These are phyloP conservation scores for Petrolisthes cinctipes DNA, from an alignment of 2,888 invertebrate genomes.

Conservation along the genomic window DNA sequence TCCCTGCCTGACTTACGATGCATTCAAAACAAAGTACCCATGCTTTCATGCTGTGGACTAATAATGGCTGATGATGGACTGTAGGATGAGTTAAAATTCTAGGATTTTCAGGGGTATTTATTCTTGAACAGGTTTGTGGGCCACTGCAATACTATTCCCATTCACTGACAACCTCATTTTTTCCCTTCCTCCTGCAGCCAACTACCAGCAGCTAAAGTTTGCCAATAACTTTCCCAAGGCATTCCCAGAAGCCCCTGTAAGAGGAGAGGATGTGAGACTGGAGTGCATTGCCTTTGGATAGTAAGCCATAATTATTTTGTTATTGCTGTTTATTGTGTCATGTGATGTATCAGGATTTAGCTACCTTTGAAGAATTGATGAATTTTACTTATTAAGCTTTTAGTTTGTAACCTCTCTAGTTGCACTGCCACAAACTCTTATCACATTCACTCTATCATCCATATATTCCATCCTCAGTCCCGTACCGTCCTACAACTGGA, in stretches of 20 bases:
- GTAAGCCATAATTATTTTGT: constrained; percentile 41
- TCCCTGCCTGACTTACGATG: too few relatives aligned
- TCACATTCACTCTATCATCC: too few relatives aligned
- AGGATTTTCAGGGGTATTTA: too few relatives aligned
- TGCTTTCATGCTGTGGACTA: too few relatives aligned
- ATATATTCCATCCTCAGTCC: constrained; percentile 73
- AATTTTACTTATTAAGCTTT: not conserved
- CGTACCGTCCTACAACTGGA: constrained; percentile 94
- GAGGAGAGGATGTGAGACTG: constrained; percentile 88
- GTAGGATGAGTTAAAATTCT: too few relatives aligned
- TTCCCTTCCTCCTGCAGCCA: constrained; percentile 74
- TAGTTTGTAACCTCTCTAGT: too few relatives aligned
- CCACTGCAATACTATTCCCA: too few relatives aligned
- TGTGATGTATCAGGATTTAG: not conserved
- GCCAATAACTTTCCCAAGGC: constrained; percentile 95
- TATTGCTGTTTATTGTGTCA: not conserved
- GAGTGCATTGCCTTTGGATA: constrained; percentile 98
- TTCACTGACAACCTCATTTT: too few relatives aligned
- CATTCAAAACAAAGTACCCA: too few relatives aligned
- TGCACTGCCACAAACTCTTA: too few relatives aligned
- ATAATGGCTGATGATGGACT: too few relatives aligned
- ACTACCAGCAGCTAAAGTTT: constrained; percentile 90
- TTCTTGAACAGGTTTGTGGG: too few relatives aligned
- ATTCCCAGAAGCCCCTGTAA: constrained; percentile 92
- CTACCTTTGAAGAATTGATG: not conserved